These are phyloP conservation scores for Sialia sialis DNA, from an alignment of 2,113 vertebrate genomes.

Conservation along the genomic window DNA sequence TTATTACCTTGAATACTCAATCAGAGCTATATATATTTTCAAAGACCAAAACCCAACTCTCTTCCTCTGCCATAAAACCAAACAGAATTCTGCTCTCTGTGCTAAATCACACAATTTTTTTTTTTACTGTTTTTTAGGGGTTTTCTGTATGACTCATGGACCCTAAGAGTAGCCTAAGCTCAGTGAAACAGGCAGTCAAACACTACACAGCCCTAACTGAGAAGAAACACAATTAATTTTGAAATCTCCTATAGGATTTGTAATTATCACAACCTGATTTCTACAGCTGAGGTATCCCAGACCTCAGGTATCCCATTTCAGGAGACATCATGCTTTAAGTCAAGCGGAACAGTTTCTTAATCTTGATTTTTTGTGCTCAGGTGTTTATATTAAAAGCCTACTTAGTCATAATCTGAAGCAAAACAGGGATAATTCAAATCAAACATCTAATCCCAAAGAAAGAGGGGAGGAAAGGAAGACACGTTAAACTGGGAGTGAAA, in stretches of 20 bases:
- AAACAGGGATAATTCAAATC: background rate
- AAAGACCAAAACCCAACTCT: background rate
- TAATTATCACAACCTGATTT: background rate
- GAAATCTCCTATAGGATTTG: background rate
- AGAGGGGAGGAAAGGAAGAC: background rate
- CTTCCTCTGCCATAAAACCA: background rate
- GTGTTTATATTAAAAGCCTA: slow-evolving; percentile 7
- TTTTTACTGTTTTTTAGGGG: background rate
- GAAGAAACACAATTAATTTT: background rate
- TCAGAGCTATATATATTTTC: background rate
- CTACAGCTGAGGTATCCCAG: background rate
- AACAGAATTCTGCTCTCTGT: background rate
- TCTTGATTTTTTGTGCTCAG: slow-evolving; percentile 22
- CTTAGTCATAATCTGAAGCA: background rate
- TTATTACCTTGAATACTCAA: background rate
- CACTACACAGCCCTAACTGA: background rate
- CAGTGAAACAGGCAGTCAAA: background rate
- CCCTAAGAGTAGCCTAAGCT: background rate
- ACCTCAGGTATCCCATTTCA: background rate
- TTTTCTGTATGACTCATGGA: background rate
- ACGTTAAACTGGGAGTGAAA: background rate
- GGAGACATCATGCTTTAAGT: background rate
- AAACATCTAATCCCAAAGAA: background rate
- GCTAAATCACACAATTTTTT: background rate
- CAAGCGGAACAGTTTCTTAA: slow-evolving; percentile 20